Conservation (phyloP, 2,888 invertebrate genomes). For the Ichneumoninae sp. region DNA sequence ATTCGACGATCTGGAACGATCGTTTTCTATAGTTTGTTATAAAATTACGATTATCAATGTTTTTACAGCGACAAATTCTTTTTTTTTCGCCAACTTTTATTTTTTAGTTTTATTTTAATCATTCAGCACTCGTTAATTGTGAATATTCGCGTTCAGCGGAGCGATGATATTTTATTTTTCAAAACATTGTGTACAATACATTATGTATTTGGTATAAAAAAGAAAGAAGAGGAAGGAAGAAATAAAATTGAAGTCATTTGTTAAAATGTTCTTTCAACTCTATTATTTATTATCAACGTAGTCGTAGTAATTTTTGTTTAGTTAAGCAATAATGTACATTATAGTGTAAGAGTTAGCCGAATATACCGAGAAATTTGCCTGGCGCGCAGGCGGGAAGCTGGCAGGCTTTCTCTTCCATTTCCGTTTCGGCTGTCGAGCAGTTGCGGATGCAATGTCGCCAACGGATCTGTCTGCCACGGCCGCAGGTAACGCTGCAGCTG, state of each 20-base stretch:
- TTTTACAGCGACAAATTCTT: slow-evolving; percentile 35
- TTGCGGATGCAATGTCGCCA: slow-evolving; percentile 85
- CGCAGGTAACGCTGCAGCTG: slow-evolving; percentile 88
- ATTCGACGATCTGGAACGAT: slow-evolving; percentile 51
- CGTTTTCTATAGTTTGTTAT: slow-evolving; percentile 57
- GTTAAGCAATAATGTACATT: slow-evolving; percentile 11
- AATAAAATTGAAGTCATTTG: slow-evolving; percentile 79
- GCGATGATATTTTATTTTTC: slow-evolving; percentile 75
- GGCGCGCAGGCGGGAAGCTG: slow-evolving; percentile 85
- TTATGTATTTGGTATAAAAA: slow-evolving; percentile 78
- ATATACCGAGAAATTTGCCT: slow-evolving; percentile 79
- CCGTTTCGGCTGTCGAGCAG: slow-evolving; percentile 83
- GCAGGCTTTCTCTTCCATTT: slow-evolving; percentile 85
- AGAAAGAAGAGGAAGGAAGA: slow-evolving; percentile 70
- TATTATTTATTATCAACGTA: slow-evolving; percentile 36
- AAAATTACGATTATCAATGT: slow-evolving; percentile 48
- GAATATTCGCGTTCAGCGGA: slow-evolving; percentile 72
- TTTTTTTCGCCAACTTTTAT: slow-evolving; percentile 25
- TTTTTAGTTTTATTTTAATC: slow-evolving; percentile 48
- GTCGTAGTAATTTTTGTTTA: slow-evolving; percentile 21
- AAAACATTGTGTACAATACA: slow-evolving; percentile 79
- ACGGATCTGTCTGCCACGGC: slow-evolving; percentile 86
- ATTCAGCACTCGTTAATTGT: slow-evolving; percentile 73
- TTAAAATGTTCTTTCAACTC: slow-evolving; percentile 65
- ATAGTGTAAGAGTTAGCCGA: slow-evolving; percentile 58